Conservation (phyloP, 2,888 invertebrate genomes). For the Campaea margaritaria region DNA sequence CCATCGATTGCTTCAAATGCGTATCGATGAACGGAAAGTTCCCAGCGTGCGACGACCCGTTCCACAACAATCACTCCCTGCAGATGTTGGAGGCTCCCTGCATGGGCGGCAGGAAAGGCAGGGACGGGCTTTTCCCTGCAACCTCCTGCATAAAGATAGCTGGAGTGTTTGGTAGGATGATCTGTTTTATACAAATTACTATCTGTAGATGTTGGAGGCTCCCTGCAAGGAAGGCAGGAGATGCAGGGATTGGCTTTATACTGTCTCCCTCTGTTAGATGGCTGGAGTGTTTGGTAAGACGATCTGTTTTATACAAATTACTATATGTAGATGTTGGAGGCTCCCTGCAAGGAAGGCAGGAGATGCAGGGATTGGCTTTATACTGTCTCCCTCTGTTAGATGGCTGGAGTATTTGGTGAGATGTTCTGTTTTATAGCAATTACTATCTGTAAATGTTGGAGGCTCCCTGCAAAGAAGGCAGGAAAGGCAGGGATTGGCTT, state of each 20-base stretch:
- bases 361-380: constrained; percentile 96
- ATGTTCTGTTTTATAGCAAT: not conserved
- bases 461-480: constrained; percentile 96
- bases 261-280: constrained; percentile 98
- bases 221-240: constrained; percentile 98
- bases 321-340: constrained; percentile 89
- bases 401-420: no score
- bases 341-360: constrained; percentile 97
- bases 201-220: constrained; percentile 90
- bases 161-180: constrained; percentile 92
- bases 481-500: constrained; percentile 96
- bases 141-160: constrained; percentile 98
- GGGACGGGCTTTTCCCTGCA: constrained; percentile 97
- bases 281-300: constrained; percentile 94
- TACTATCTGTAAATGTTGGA: no score
- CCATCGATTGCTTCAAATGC: constrained; percentile 99
- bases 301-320: not conserved
- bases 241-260: constrained; percentile 96
- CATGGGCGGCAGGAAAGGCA: constrained; percentile 96
- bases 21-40: constrained; percentile 95
- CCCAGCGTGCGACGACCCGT: constrained; percentile 96
- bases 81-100: constrained; percentile 95
- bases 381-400: no score
- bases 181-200: not conserved
- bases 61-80: constrained; percentile 95